Evolutionary conservation across 2,113 vertebrate genomes (phyloP).

Genomic region (Cyprinodon brontotheroides): DNA sequence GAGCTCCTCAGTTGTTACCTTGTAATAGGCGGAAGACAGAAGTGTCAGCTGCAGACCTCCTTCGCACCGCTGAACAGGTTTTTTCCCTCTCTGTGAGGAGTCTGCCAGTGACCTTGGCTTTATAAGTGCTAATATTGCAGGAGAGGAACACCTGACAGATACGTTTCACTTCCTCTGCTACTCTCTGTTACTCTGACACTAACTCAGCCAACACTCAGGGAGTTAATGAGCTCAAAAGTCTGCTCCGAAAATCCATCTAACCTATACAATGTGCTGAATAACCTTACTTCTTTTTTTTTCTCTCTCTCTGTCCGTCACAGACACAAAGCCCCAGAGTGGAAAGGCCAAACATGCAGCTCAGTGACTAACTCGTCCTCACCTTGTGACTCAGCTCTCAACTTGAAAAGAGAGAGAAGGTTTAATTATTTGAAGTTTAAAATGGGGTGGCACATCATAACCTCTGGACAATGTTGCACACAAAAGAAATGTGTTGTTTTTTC

Average conservation of each 20-base stretch:
- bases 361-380: constrained; percentile 43
- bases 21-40: constrained; percentile 27
- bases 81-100: constrained; percentile 13
- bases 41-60: constrained; percentile 38
- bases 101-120: constrained; percentile 73
- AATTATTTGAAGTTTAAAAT: constrained; percentile 60
- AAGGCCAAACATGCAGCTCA: constrained; percentile 70
- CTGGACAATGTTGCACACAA: constrained; percentile 7
- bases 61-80: constrained; percentile 32
- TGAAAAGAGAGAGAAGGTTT: constrained; percentile 57
- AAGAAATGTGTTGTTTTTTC: constrained; percentile 18
- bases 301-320: constrained; percentile 39
- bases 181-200: constrained; percentile 55
- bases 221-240: constrained; percentile 68
- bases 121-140: constrained; percentile 72
- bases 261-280: constrained; percentile 44
- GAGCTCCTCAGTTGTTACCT: constrained; percentile 17
- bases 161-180: constrained; percentile 79
- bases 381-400: constrained; percentile 61
- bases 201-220: constrained; percentile 45
- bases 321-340: constrained; percentile 42
- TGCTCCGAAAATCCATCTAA: constrained; percentile 44
- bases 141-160: constrained; percentile 78
- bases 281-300: constrained; percentile 18
- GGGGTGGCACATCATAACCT: constrained; percentile 34